These are phyloP conservation scores for Serinus canaria DNA, from an alignment of 2,113 vertebrate species.

Conservation along the genomic window DNA sequence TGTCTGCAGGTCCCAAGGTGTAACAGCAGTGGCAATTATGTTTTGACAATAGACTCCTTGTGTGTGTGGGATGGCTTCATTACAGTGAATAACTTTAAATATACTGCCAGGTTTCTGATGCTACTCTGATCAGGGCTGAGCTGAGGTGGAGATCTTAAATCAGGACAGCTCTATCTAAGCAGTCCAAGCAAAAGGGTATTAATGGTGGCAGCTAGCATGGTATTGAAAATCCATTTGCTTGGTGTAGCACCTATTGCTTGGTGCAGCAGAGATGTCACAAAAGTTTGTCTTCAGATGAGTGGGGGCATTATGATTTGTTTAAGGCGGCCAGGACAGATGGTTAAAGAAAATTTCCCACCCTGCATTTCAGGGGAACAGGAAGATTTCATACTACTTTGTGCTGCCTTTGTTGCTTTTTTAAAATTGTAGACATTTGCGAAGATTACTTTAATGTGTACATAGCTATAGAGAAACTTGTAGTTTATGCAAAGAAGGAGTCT, in stretches of 20 bases:
- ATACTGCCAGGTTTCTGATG: background rate
- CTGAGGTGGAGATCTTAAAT: background rate
- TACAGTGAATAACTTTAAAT: background rate
- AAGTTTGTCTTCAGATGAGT: background rate
- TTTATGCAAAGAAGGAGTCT: background rate
- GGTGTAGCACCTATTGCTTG: background rate
- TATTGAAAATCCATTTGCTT: background rate
- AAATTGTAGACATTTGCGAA: background rate
- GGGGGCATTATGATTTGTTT: background rate
- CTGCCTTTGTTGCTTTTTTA: background rate
- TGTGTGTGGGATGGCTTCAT: background rate
- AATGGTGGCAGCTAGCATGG: background rate
- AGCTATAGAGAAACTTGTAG: background rate
- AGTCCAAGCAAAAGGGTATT: background rate
- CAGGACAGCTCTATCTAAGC: background rate
- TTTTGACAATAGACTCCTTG: conserved; percentile 4
- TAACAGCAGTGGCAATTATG: conserved; percentile 1
- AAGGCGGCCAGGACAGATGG: background rate
- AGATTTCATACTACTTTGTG: background rate
- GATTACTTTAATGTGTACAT: background rate
- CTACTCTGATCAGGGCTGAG: background rate
- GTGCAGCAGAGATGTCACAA: background rate
- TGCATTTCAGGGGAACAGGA: background rate
- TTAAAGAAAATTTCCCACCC: background rate
- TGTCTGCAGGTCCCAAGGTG: conserved; percentile 11